Evolutionary conservation across 2,797 vertebrate species (phyloP).

Genomic region (Todus mexicanus): DNA sequence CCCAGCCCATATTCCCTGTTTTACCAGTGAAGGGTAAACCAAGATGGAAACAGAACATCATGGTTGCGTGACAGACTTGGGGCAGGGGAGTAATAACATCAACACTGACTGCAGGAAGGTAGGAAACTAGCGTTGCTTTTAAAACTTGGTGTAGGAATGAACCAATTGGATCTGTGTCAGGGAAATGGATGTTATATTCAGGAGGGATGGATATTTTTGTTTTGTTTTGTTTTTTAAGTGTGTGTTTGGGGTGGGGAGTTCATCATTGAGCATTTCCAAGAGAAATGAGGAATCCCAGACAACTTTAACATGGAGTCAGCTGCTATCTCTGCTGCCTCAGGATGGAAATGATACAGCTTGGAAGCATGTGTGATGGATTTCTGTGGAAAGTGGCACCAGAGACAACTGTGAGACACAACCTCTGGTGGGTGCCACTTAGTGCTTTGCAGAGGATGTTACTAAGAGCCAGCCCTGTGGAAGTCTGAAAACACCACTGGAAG

Average conservation of each 20-base stretch:
- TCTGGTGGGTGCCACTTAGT: neutral
- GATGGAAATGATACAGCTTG: neutral
- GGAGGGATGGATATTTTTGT: neutral
- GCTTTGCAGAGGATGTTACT: neutral
- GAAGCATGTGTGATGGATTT: neutral
- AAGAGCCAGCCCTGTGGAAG: neutral
- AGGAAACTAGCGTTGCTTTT: neutral
- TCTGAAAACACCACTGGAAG: neutral
- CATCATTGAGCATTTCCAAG: slow-evolving; percentile 1
- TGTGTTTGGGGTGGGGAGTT: neutral
- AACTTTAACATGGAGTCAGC: neutral
- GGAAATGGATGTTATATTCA: neutral
- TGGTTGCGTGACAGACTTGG: neutral
- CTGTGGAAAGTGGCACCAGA: neutral
- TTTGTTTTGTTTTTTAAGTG: neutral
- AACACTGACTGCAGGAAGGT: neutral
- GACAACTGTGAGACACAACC: neutral
- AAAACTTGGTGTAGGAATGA: slow-evolving; percentile 20
- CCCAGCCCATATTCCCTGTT: neutral
- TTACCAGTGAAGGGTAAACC: neutral
- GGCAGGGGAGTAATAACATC: neutral
- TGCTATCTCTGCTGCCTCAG: neutral
- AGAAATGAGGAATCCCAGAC: slow-evolving; percentile 49
- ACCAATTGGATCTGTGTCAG: neutral
- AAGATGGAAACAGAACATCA: neutral